Percentiles rank a stretch among this genome's conserved stretches.
Conservation (phyloP, 2,113 vertebrate genomes). For the Periophthalmodon schlosseri region DNA sequence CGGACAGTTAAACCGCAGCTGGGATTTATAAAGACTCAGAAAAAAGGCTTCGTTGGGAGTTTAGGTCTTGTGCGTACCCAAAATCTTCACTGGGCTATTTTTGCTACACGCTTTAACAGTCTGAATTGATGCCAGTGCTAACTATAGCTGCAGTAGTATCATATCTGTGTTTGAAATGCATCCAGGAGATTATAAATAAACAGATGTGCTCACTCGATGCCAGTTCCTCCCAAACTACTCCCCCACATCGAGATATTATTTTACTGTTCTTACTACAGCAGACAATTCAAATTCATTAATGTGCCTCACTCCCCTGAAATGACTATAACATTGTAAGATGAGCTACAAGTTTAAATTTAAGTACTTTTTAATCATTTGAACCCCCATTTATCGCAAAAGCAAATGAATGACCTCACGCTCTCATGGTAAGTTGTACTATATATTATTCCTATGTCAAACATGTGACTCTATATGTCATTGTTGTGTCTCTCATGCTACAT, state of each 20-base stretch:
- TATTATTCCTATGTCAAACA: neutral
- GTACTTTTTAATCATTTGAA: neutral
- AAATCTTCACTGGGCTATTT: slow-evolving; percentile 57
- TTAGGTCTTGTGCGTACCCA: slow-evolving; percentile 53
- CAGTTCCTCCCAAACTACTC: slow-evolving; percentile 26
- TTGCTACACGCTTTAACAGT: slow-evolving; percentile 55
- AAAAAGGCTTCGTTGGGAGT: slow-evolving; percentile 64
- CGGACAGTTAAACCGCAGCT: slow-evolving; percentile 70
- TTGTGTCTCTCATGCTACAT: neutral
- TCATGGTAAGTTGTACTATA: neutral
- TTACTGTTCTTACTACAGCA: slow-evolving; percentile 30
- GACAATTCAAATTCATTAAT: slow-evolving; percentile 15
- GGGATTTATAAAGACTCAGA: slow-evolving; percentile 69
- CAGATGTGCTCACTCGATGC: slow-evolving; percentile 44
- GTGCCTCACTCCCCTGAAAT: slow-evolving; percentile 9
- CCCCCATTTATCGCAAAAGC: neutral
- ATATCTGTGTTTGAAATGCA: slow-evolving; percentile 38
- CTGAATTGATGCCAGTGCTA: slow-evolving; percentile 49
- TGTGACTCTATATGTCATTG: neutral
- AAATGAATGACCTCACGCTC: neutral
- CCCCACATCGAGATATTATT: slow-evolving; percentile 23
- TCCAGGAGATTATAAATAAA: slow-evolving; percentile 47
- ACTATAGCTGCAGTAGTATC: slow-evolving; percentile 47
- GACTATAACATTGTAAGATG: neutral
- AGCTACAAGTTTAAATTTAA: neutral